These are phyloP conservation scores for Dendroctonus ponderosae DNA, from an alignment of 1,140 invertebrate species.

Conservation along the genomic window DNA sequence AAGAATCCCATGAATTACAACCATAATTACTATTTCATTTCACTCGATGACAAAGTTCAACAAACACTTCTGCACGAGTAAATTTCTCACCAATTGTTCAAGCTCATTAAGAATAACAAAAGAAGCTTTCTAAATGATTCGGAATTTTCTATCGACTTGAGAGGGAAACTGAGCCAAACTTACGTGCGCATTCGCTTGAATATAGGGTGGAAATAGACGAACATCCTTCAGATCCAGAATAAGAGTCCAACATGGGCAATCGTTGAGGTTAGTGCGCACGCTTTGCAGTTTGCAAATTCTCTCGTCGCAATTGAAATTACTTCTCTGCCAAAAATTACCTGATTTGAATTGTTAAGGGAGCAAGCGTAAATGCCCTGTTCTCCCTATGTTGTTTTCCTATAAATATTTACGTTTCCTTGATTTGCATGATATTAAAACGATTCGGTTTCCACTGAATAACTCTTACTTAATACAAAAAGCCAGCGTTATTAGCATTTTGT, in stretches of 20 bases:
- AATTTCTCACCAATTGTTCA: constrained; percentile 18
- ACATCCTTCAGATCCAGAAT: constrained; percentile 9
- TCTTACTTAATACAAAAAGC: too few relatives aligned
- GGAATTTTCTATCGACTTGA: constrained; percentile 5
- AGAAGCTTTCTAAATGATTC: constrained; percentile 9
- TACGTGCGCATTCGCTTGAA: constrained; percentile 23
- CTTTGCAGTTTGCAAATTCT: constrained; percentile 18
- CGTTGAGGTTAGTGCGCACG: constrained; percentile 18
- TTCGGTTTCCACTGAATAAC: too few relatives aligned
- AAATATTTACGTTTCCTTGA: constrained; percentile 19
- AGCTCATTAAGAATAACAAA: constrained; percentile 13
- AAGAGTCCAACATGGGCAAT: not conserved
- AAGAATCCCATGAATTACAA: constrained; percentile 9
- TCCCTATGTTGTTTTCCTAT: constrained; percentile 16
- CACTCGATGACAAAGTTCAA: constrained; percentile 2
- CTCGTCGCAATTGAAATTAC: constrained; percentile 28
- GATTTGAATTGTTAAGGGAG: constrained; percentile 26
- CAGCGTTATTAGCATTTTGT: too few relatives aligned
- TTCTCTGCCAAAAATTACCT: constrained; percentile 24
- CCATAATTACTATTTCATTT: constrained; percentile 25
- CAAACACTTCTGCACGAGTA: constrained; percentile 16
- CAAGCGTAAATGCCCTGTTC: constrained; percentile 16
- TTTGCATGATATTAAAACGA: constrained; percentile 17
- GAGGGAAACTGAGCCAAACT: constrained; percentile 10
- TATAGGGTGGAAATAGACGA: constrained; percentile 25